Percentiles rank a stretch among this genome's conserved stretches.
Conservation (phyloP, 2,797 vertebrate genomes). For the Sebastes aleutianus region DNA sequence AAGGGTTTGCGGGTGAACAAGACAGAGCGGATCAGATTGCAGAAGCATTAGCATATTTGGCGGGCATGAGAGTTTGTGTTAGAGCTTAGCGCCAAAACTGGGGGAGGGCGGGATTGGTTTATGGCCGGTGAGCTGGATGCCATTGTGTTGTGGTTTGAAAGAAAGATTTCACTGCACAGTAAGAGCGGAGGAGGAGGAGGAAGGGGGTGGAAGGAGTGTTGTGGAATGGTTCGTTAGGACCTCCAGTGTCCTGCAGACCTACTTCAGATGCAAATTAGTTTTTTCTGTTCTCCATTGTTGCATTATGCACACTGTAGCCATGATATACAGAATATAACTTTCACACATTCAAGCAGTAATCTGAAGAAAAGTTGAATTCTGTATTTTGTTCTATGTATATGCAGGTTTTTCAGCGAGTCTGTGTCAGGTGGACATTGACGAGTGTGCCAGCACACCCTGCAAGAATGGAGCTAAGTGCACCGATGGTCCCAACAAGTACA, state of each 20-base stretch:
- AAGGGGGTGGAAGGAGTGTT: not conserved
- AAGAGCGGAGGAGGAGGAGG: conserved; percentile 27
- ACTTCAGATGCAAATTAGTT: conserved; percentile 74
- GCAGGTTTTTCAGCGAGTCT: conserved; percentile 92
- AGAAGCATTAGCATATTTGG: conserved; percentile 86
- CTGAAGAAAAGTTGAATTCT: not conserved
- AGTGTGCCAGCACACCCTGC: conserved; percentile 97
- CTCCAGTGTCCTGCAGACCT: conserved; percentile 65
- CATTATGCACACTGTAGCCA: not conserved
- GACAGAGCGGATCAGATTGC: conserved; percentile 55
- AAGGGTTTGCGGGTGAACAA: conserved; percentile 9
- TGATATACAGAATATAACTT: not conserved
- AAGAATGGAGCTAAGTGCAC: conserved; percentile 94
- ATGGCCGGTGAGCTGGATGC: conserved; percentile 56
- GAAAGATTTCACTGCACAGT: conserved; percentile 69
- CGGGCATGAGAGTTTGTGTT: conserved; percentile 87
- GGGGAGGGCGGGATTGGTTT: conserved; percentile 58
- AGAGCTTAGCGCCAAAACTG: conserved; percentile 84
- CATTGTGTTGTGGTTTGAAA: conserved; percentile 73
- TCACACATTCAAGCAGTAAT: not conserved
- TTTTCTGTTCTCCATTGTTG: conserved; percentile 28
- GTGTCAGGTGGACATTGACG: conserved; percentile 94
- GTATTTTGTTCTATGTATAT: not conserved
- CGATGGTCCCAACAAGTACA: conserved; percentile 96
- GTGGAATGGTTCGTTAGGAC: conserved; percentile 54